Base-by-base conservation (phyloP, 1,140 invertebrate species). In the Tenebrio molitor region DNA sequence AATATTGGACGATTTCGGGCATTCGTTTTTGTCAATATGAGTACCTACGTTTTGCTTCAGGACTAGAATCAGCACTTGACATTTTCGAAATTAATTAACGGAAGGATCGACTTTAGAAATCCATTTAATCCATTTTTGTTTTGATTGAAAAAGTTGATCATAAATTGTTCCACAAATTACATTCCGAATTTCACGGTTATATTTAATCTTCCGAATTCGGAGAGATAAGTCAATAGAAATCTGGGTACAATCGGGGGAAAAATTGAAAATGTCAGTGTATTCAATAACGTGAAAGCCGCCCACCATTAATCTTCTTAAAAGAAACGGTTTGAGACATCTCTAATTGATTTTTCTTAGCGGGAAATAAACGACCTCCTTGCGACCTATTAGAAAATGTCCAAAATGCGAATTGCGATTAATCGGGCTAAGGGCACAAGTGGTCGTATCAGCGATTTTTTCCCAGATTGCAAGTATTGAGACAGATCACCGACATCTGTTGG, bases 341-440 rank as follows among this genome's bases (percentile, higher is more conserved):
- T 58, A 58, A 58, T 58, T 29, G 50, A 58, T 58, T 58, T 58
- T 58, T 58, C 23, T 21, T 29, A 23, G n/a, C 23, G 23, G 46
- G 16, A 58, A 58, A 58, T 29, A 58, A 58, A 58, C 23, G 23
- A 58, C 21, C 23, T 0, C 23, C 19, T 29, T 58, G 1, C 50
- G 12, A 58, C 12, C 50, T 23, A 29, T 29, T 58, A 5, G n/a
- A 58, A 53, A 58, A 29, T 29, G 50, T 33, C 23, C 29, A 34
- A 29, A 14, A 58, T 44, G 44, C n/a, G 19, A 10, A 50, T n/a
- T 14, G 19, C 19, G 19, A 50, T 50, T 50, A 50, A 50, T 50
- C 44, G 23, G 10, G 16, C 23, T 21, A 3, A n/a, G 17, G 10
- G 29, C 10, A 33, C 4, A 33, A 5, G 29, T n/a, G n/a, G n/a